phyloP scores from a whole-genome alignment of 1,140 invertebrate genomes.

The Nomia melanderi region DNA sequence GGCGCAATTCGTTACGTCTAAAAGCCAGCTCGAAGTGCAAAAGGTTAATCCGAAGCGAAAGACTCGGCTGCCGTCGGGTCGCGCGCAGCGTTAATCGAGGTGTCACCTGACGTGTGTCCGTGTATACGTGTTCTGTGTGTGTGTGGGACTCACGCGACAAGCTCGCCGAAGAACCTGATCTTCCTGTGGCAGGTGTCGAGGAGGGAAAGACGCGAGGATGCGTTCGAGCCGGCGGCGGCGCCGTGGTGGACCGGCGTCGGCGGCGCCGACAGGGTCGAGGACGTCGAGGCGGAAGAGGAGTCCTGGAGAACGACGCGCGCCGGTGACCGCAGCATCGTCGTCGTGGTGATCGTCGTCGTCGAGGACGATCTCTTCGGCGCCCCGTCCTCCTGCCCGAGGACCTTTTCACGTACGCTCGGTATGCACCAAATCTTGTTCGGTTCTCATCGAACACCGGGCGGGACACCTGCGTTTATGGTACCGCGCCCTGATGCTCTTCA shows the following conservation, averaged over 20 bases:
- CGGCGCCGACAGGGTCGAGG: constrained; percentile 74
- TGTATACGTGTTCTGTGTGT: too few species aligned
- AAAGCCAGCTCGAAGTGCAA: too few species aligned
- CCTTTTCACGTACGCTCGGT: constrained; percentile 68
- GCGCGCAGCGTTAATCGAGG: too few species aligned
- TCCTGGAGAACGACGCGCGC: constrained; percentile 69
- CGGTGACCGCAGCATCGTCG: constrained; percentile 75
- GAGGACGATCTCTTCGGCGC: constrained; percentile 63
- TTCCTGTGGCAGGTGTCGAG: constrained; percentile 87
- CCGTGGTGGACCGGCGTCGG: constrained; percentile 73
- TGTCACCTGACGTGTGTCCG: too few species aligned
- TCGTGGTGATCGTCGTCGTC: constrained; percentile 56
- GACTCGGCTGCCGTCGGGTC: too few species aligned
- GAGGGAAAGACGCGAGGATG: constrained; percentile 82
- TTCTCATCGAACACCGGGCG: constrained; percentile 61
- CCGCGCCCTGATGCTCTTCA: neutral
- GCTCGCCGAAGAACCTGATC: constrained; percentile 85
- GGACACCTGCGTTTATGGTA: constrained; percentile 34
- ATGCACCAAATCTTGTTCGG: constrained; percentile 71
- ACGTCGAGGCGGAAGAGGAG: constrained; percentile 64
- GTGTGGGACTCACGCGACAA: constrained; percentile 85
- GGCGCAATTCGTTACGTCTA: too few species aligned
- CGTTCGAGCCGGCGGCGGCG: constrained; percentile 70
- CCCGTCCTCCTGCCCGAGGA: constrained; percentile 63
- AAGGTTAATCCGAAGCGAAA: too few species aligned